Base-by-base conservation (phyloP, 2,888 invertebrate species). In the Papilio demoleus region DNA sequence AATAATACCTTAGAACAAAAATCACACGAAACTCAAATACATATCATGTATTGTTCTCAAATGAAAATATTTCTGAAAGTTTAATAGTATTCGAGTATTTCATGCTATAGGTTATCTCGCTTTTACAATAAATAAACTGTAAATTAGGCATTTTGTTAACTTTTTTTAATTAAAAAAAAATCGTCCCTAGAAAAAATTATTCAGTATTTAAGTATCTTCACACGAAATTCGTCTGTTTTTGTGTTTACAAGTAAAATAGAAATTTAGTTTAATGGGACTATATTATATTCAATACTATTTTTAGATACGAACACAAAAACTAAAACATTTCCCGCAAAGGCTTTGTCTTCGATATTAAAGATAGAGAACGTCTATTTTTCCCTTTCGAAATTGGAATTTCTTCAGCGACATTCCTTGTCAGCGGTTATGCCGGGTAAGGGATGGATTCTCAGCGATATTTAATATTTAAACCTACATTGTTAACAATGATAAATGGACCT, bases 341-440 rank as follows among this genome's bases (percentile, higher is more conserved):
- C 59, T 68, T 64, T 68, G 31, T 60, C 38, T 40, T 17, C 50
- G 59, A 68, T 68, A 68, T 68, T 64, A 36, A 40, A 68, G 50
- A 68, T 68, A 68, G 64, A 68, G 64, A 50, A 68, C 68, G 64
- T 60, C 64, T 60, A 64, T 68, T 68, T 68, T 60, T 68, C 50
- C 50, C 64, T 60, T 50, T 59, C 50, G 59, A 64, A 68, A 68
- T 64, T 64, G 50, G 68, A 68, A 68, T 64, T 68, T 68, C 64
- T 68, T 50, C 63, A 38, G 59, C 45, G 64, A 68, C 68, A 68
- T 68, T 68, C 68, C 50, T 68, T 60, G 64, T 64, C 64, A 60
- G 64, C 59, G 50, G 68, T 64, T 68, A 68, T 59, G 50, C 64
- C 45, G 47, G 45, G 59, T 60, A 60, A 68, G 59, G 68, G 60